Conservation (phyloP, 2,888 invertebrate species). For the Adineta ricciae region DNA sequence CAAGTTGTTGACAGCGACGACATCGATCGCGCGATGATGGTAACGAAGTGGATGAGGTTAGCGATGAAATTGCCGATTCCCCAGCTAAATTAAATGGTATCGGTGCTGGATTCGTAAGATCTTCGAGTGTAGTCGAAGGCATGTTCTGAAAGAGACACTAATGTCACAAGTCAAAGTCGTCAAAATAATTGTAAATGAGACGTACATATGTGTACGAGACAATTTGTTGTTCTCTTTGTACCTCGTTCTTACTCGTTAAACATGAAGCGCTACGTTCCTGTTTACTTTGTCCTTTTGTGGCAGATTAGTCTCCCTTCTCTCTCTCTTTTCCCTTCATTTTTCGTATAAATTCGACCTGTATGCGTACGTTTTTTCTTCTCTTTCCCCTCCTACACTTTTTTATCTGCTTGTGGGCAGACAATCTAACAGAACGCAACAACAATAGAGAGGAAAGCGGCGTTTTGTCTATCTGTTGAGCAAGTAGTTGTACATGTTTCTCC, state of each 20-base stretch:
- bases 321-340: not conserved
- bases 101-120: not conserved
- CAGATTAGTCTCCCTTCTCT: not conserved
- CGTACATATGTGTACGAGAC: not conserved
- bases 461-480: not conserved
- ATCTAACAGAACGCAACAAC: not conserved
- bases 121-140: not conserved
- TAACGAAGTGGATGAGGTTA: not conserved
- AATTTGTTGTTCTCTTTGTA: not conserved
- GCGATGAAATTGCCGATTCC: not conserved
- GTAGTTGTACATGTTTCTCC: not conserved
- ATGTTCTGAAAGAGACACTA: not conserved
- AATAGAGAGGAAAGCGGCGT: not conserved
- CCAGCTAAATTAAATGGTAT: not conserved
- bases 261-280: not conserved
- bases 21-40: constrained; percentile 13
- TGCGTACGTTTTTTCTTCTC: not conserved
- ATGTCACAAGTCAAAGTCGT: not conserved
- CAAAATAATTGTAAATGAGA: not conserved
- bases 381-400: not conserved
- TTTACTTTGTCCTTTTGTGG: not conserved
- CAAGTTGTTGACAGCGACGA: constrained; percentile 26
- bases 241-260: not conserved
- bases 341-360: not conserved
- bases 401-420: not conserved